These are phyloP conservation scores for Sinopyrophorus schimmeli DNA, from an alignment of 2,888 invertebrate species.

Conservation along the genomic window DNA sequence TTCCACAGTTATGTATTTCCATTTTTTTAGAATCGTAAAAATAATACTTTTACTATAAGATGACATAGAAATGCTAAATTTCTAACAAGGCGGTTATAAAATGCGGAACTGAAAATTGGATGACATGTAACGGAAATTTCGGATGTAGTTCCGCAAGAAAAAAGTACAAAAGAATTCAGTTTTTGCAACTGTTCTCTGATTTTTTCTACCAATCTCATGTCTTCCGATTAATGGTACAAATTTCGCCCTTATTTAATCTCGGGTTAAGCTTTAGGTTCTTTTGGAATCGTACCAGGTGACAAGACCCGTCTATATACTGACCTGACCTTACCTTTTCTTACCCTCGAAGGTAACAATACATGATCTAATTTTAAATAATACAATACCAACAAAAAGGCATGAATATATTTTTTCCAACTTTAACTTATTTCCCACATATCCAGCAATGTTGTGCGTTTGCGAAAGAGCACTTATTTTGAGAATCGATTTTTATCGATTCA, in stretches of 20 bases:
- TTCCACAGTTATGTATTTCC: no score
- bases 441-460: constrained; percentile 11
- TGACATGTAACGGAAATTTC: constrained; percentile 28
- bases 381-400: constrained; percentile 47
- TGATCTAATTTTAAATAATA: constrained; percentile 55
- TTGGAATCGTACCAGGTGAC: constrained; percentile 44
- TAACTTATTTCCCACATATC: constrained; percentile 42
- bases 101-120: no score
- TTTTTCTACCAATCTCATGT: constrained; percentile 16
- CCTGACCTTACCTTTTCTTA: constrained; percentile 46
- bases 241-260: constrained; percentile 18
- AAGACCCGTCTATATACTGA: constrained; percentile 41
- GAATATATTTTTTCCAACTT: constrained; percentile 47
- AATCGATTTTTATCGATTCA: no score
- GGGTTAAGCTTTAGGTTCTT: constrained; percentile 8
- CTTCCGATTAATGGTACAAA: constrained; percentile 17
- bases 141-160: constrained; percentile 22
- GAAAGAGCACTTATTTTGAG: constrained; percentile 4
- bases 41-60: no score
- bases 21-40: no score
- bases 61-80: no score
- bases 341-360: constrained; percentile 44
- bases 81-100: no score
- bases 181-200: constrained; percentile 28
- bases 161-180: constrained; percentile 24